Percentiles rank a stretch among this genome's conserved stretches.
phyloP scores from a whole-genome alignment of 2,888 invertebrate genomes.

The Ecliptopera silaceata region DNA sequence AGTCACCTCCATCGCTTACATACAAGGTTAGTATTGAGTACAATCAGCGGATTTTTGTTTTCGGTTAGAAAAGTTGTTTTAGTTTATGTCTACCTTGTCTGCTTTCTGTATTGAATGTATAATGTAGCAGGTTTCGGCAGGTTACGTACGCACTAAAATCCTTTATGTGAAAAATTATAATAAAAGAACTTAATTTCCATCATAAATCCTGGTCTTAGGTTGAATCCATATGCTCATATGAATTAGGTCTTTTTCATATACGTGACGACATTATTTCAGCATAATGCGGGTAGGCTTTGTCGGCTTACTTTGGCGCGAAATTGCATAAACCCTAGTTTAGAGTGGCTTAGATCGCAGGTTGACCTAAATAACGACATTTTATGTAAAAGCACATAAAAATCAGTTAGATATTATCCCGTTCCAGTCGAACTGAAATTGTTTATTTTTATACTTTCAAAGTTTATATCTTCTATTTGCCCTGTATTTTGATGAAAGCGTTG shows the following conservation, averaged over 20 bases:
- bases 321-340: constrained; percentile 10
- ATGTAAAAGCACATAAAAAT: constrained; percentile 3
- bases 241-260: constrained; percentile 11
- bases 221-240: constrained; percentile 1
- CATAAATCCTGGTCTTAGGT: not conserved
- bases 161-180: not conserved
- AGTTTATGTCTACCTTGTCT: not conserved
- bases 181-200: constrained; percentile 1
- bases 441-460: too few relatives aligned
- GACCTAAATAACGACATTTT: constrained; percentile 8
- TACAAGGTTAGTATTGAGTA: constrained; percentile 85
- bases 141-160: not conserved
- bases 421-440: too few relatives aligned
- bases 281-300: constrained; percentile 16
- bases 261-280: constrained; percentile 16
- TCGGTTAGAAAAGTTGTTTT: not conserved
- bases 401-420: not conserved
- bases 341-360: not conserved
- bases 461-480: too few relatives aligned
- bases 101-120: not conserved
- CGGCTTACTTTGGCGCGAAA: constrained; percentile 12
- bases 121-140: too few relatives aligned
- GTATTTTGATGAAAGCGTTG: too few relatives aligned
- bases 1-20: constrained; percentile 88
- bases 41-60: too few relatives aligned